Evolutionary conservation across 30 jellyfish, hydroid and myxozoan genomes (phyloP), one percentile per base, ranked within the genome.

Genomic region (Hydractinia echinata): DNA sequence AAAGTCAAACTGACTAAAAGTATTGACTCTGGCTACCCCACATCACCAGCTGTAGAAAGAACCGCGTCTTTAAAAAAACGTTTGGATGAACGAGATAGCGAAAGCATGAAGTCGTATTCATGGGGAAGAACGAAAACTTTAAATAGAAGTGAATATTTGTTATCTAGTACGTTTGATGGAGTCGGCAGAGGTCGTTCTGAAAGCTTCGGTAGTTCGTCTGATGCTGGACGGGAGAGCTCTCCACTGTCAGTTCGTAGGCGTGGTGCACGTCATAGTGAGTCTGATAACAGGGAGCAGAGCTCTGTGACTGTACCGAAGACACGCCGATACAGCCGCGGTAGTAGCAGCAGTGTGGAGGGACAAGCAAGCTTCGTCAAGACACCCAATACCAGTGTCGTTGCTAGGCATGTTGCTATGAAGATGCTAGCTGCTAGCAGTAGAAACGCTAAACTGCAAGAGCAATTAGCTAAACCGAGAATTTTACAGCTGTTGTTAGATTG

Each of bases 391-490:
- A 19, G 96, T 21, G 86, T 86, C 85, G 91, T 79, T 30, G 99
- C 99, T 10, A 79, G 89, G 62, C 92, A 87, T 70, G 86, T 93
- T 55, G 96, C 99, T 7, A 80, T 93, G 76, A 93, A 93, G 67
- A 93, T 93, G 99, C 67, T 93, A 66, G 94, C 99, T 5, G 96
- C 99, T 39, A 89, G 93, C 54, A 93, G 99, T 81, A 79, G 87
- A 53, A 85, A 83, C 61, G 91, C 91, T 18, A 87, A 93, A 66
- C 54, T 93, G 71, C 99, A 93, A 66, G 88, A 52, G 14, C 95
- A 93, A 58, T 88, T 93, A 14, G 95, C 95, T 6, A 87, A 93
- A 54, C 86, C 90, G 21, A 88, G 95, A 54, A 84, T 88, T 5
- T 79, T 93, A 49, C 88, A 84, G 70, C 73, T 93, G 49, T 84